Evolutionary conservation across 2,113 vertebrate species (phyloP).

Genomic region (Macaca mulatta): DNA sequence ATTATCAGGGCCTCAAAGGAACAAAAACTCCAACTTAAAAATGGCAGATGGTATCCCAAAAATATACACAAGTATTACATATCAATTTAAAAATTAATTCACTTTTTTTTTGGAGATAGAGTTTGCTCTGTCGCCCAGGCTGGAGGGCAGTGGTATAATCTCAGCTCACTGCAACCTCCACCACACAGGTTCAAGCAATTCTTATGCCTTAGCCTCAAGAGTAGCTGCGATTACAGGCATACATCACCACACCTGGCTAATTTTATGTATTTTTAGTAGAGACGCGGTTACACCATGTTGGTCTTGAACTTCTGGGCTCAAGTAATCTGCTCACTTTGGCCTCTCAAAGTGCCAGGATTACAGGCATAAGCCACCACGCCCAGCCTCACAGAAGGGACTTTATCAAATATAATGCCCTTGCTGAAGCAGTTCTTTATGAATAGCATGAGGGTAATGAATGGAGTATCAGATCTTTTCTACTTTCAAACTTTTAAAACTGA

Average conservation of each 20-base stretch:
- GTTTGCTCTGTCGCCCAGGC: too few species aligned
- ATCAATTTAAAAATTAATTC: not conserved
- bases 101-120: too few species aligned
- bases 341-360: not conserved
- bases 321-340: not conserved
- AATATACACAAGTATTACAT: not conserved
- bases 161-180: too few species aligned
- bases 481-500: conserved; percentile 32
- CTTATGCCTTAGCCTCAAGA: too few species aligned
- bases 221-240: too few species aligned
- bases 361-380: not conserved
- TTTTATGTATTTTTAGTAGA: too few species aligned
- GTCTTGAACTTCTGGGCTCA: too few species aligned
- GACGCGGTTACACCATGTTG: too few species aligned
- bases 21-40: conserved; percentile 2
- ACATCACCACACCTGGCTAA: too few species aligned
- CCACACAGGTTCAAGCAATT: too few species aligned
- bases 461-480: not conserved
- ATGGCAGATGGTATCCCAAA: not conserved
- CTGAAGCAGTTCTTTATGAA: not conserved
- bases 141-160: too few species aligned
- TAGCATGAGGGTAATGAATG: not conserved
- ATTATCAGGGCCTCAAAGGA: not conserved
- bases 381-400: not conserved
- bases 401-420: not conserved